Base-by-base conservation (phyloP, 2,113 vertebrate species). In the Himantopus leucocephalus region DNA sequence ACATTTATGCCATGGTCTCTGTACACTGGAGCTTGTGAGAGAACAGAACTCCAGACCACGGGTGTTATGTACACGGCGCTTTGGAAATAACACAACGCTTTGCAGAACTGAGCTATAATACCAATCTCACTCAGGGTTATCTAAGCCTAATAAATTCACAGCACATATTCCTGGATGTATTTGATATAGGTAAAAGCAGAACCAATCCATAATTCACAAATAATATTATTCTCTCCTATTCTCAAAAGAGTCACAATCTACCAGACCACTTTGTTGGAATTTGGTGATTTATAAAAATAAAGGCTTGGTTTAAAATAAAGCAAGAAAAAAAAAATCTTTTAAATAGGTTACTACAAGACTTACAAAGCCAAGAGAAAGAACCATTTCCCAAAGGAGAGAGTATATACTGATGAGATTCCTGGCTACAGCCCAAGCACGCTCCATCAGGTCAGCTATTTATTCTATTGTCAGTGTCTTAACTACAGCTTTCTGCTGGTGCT, bases 291-390 rank as follows among this genome's bases (percentile, higher is more conserved):
- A 41, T 58, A 62, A 78, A 96, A 92, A 78, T 12, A 59, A 85
- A 84, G 6, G 6, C 32, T 90, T 62, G 26, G 17, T 67, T 93
- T 62, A 29, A 85, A 91, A 71, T 39, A 80, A 60, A 64, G 8
- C 4, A n/a, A 52, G 27, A 1, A 66, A 83, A 14, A 22, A 55
- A 55, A 34, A 22, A 11, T 16, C 26, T 67, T 83, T 70, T 50
- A 55, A 81, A 77, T 37, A 47, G 5, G 7, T 79, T 91, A 68
- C 52, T 73, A 43, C 7, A 29, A 85, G 58, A 45, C 29, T 74
- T 88, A 73, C 6, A 90, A 91, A 76, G 30, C 41, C 39, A 88
- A 95, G 37, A 91, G n/a, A 77, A 94, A 88, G 17, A 95, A 70
- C 4, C 59, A 43, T 82, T 94, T 92, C 77, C 74, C 77, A 26